Evolutionary conservation across 2,888 invertebrate genomes (phyloP).

Genomic region (Scaptomyza flava): DNA sequence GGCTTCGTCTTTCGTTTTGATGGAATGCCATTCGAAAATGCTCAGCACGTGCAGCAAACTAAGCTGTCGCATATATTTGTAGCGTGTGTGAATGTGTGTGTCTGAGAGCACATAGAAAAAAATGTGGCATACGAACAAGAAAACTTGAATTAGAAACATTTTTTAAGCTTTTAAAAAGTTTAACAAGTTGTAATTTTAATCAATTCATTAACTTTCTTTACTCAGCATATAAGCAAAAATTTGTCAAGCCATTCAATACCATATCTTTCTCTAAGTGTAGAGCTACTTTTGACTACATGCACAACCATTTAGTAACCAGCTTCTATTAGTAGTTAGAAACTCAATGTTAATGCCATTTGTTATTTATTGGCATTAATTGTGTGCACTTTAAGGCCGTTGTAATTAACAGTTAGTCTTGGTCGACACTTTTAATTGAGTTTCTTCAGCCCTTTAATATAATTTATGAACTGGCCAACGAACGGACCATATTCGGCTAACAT

Average conservation of each 20-base stretch:
- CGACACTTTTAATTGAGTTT: constrained; percentile 75
- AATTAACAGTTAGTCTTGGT: constrained; percentile 65
- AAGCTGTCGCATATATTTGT: background rate
- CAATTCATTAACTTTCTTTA: no score
- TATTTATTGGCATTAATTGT: constrained; percentile 67
- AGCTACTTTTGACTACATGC: background rate
- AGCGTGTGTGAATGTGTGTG: background rate
- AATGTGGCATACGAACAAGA: no score
- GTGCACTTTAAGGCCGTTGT: constrained; percentile 20
- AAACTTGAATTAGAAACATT: no score
- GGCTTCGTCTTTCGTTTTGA: constrained; percentile 47
- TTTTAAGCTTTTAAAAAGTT: no score
- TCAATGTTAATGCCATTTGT: constrained; percentile 10
- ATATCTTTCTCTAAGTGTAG: background rate
- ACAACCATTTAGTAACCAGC: background rate
- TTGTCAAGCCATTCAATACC: no score
- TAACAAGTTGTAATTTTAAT: no score
- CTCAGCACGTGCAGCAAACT: constrained; percentile 68
- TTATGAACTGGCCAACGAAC: constrained; percentile 57
- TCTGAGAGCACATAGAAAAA: background rate
- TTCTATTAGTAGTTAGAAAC: background rate
- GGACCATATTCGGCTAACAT: constrained; percentile 68
- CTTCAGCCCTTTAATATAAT: constrained; percentile 68
- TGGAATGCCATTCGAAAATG: constrained; percentile 67
- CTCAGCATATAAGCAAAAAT: no score